Evolutionary conservation across 2,797 vertebrate species (phyloP), one percentile per base, ranked within the genome.

Genomic region (Xiphophorus birchmanni): DNA sequence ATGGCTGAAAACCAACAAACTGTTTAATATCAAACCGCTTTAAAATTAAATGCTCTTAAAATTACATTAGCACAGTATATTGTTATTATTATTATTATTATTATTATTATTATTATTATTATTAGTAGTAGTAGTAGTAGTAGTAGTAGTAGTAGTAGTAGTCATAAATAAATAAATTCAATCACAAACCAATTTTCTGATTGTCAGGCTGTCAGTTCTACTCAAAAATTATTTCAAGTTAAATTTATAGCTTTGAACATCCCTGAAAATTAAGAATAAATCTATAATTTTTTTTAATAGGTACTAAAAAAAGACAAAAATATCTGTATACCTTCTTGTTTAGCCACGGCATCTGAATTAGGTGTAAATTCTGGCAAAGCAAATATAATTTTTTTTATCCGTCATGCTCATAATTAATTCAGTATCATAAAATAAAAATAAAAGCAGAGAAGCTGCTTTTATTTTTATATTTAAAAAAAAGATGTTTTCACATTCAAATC

Each of bases 151-250:
- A 32, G 32, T 32, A 32, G 32, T 32, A 32, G 32, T 32, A n/a
- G 0, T 58, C 2, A 60, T 60, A 60, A 60, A 56, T 52, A 50
- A 50, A 50, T 56, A 12, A 58, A 48, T 82, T 78, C 89, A 48
- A 18, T 93, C 85, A 80, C 91, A 93, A 88, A 91, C 89, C 91
- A 93, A 37, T 87, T 82, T 75, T 89, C 87, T 10, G 87, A 84
- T 93, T 95, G 82, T 93, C 79, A 71, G 93, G 89, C 85, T 95
- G 89, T 42, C 82, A 73, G 50, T 83, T 58, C 67, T 5, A 81
- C 72, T 90, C 77, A 82, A 54, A 54, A 54, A 54, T 90, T 23
- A 54, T 8, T 54, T 23, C 8, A 54, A 54, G 50, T 80, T 90
- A 91, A 93, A 50, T 92, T 77, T 80, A 82, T 73, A 76, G 50